Evolutionary conservation across 2,797 vertebrate genomes (phyloP).

Genomic region (Cetoscarus ocellatus): DNA sequence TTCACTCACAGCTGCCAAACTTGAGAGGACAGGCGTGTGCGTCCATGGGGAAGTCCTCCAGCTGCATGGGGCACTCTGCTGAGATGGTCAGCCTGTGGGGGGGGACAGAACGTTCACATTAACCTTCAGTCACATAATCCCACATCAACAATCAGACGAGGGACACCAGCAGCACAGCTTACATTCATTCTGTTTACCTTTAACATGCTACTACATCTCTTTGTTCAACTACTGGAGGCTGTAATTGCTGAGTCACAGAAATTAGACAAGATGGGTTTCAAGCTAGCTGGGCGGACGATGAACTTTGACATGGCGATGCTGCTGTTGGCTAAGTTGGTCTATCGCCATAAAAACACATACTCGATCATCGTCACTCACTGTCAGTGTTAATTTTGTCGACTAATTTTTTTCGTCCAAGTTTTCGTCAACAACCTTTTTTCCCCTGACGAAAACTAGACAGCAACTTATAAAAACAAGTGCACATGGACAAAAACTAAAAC

Average conservation of each 20-base stretch:
- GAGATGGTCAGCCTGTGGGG: conserved; percentile 90
- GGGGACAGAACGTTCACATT: conserved; percentile 12
- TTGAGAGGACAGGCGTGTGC: conserved; percentile 95
- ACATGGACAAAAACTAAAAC: no score
- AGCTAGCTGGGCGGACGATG: no score
- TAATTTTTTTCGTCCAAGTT: no score
- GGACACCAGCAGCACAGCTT: neutral
- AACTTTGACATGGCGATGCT: no score
- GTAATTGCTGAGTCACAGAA: neutral
- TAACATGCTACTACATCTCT: neutral
- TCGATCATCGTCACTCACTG: no score
- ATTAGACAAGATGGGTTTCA: conserved; percentile 2
- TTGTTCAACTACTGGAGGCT: conserved; percentile 9
- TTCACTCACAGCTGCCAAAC: conserved; percentile 97
- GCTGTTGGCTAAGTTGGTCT: no score
- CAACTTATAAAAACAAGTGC: no score
- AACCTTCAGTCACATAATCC: neutral
- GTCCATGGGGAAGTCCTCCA: conserved; percentile 98
- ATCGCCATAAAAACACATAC: no score
- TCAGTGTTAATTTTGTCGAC: no score
- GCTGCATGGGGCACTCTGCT: conserved; percentile 96
- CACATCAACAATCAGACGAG: neutral
- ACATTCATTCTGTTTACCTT: neutral
- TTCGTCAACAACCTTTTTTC: no score
- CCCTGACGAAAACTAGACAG: no score